These are phyloP conservation scores for Menidia beryllina DNA, from an alignment of 2,113 vertebrate genomes.

Conservation along the genomic window DNA sequence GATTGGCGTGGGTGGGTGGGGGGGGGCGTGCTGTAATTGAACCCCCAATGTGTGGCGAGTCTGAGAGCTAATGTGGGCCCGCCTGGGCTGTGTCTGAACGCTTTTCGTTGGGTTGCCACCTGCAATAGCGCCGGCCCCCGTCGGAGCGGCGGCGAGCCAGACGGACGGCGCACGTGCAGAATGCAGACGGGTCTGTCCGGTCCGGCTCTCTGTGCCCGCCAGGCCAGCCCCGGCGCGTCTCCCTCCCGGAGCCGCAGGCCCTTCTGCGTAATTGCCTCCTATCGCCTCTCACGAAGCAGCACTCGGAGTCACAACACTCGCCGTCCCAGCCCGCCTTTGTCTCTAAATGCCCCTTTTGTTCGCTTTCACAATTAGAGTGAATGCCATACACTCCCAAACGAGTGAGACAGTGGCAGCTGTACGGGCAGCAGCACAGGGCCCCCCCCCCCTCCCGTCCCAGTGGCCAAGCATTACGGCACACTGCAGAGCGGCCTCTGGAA, in stretches of 20 bases:
- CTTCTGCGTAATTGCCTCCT: conserved; percentile 62
- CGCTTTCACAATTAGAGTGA: conserved; percentile 67
- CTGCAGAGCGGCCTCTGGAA: conserved; percentile 8
- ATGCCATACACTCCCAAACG: conserved; percentile 53
- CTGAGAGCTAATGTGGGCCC: conserved; percentile 7
- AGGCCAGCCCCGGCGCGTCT: conserved; percentile 40
- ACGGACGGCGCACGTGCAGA: conserved; percentile 58
- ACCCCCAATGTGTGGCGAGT: neutral
- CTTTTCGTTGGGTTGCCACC: no score
- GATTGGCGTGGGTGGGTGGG: neutral
- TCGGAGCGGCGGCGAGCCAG: conserved; percentile 61
- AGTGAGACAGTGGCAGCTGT: conserved; percentile 53
- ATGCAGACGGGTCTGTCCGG: conserved; percentile 70
- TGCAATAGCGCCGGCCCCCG: conserved; percentile 55
- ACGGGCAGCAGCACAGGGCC: conserved; percentile 34
- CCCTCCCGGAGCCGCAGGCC: conserved; percentile 33
- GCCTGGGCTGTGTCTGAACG: conserved; percentile 23
- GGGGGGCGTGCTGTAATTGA: neutral
- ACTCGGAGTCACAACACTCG: conserved; percentile 56
- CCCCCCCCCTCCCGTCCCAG: conserved; percentile 22
- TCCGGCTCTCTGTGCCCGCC: conserved; percentile 30
- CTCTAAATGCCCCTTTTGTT: conserved; percentile 70
- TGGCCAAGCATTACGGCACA: conserved; percentile 38
- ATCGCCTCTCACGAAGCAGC: conserved; percentile 56
- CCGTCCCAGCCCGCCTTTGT: conserved; percentile 54